phyloP scores from a whole-genome alignment of 2,797 vertebrate species.

The Amniataba percoides region DNA sequence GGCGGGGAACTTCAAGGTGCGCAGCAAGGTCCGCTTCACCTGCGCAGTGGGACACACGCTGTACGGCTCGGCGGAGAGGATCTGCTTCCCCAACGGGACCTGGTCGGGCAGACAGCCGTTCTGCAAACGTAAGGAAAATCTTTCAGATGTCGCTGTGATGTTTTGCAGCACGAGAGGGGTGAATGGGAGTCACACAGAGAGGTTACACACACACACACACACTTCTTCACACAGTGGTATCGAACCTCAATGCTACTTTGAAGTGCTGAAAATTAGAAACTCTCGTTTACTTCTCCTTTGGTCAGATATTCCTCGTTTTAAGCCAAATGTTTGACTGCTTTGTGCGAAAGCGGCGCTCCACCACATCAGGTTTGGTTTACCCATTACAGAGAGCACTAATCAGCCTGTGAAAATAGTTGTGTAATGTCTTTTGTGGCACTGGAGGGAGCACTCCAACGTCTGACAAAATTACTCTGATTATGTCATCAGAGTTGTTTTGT shows the following conservation, averaged over 20 bases:
- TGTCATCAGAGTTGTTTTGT: not conserved
- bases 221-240: not conserved
- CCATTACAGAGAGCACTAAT: not conserved
- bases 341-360: not conserved
- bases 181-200: conserved; percentile 19
- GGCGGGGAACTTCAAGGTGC: conserved; percentile 93
- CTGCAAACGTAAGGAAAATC: conserved; percentile 91
- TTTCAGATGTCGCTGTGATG: conserved; percentile 31
- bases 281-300: not conserved
- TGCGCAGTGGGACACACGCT: conserved; percentile 93
- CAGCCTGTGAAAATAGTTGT: not conserved
- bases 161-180: conserved; percentile 9
- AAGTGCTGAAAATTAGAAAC: not conserved
- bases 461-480: not conserved
- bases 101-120: conserved; percentile 97
- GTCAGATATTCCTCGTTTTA: not conserved
- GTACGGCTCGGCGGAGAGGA: conserved; percentile 94
- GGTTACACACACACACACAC: not conserved
- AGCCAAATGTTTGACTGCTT: not conserved
- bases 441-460: not conserved
- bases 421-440: not conserved
- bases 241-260: conserved; percentile 1
- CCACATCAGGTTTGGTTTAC: not conserved
- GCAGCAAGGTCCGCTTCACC: conserved; percentile 92
- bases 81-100: conserved; percentile 93